Conservation (phyloP, 2,888 invertebrate species). For the Phymatocera aterrima region DNA sequence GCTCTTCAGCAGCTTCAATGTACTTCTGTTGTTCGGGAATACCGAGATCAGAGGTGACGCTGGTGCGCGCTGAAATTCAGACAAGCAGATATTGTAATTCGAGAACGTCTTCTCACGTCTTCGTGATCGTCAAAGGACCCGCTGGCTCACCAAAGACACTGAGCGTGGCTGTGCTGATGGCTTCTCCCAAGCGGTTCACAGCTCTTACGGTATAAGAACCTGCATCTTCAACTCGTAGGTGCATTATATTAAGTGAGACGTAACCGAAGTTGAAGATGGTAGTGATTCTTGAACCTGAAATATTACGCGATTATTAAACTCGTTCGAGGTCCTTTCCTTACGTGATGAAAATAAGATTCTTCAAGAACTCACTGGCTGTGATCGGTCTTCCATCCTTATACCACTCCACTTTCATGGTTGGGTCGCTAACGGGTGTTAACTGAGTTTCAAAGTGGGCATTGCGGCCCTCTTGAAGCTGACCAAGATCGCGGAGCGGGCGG, state of each 20-base stretch:
- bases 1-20: slow-evolving; percentile 93
- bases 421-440: slow-evolving; percentile 93
- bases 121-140: neutral
- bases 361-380: slow-evolving; percentile 86
- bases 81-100: neutral
- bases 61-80: slow-evolving; percentile 79
- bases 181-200: slow-evolving; percentile 93
- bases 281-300: slow-evolving; percentile 89
- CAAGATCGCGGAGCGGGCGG: slow-evolving; percentile 90
- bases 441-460: slow-evolving; percentile 96
- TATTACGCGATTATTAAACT: neutral
- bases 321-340: neutral
- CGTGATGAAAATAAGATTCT: no score
- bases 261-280: slow-evolving; percentile 99
- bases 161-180: slow-evolving; percentile 88
- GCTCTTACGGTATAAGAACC: slow-evolving; percentile 96
- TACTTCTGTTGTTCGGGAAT: slow-evolving; percentile 93
- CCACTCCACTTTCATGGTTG: slow-evolving; percentile 96
- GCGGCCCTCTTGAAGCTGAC: slow-evolving; percentile 91
- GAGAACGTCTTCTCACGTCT: neutral
- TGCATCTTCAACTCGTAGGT: slow-evolving; percentile 98
- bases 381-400: slow-evolving; percentile 96
- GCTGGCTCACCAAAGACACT: slow-evolving; percentile 79
- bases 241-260: slow-evolving; percentile 98
- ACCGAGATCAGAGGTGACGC: slow-evolving; percentile 91